phyloP scores from a whole-genome alignment of 2,888 invertebrate genomes.

The Monochamus alternatus region DNA sequence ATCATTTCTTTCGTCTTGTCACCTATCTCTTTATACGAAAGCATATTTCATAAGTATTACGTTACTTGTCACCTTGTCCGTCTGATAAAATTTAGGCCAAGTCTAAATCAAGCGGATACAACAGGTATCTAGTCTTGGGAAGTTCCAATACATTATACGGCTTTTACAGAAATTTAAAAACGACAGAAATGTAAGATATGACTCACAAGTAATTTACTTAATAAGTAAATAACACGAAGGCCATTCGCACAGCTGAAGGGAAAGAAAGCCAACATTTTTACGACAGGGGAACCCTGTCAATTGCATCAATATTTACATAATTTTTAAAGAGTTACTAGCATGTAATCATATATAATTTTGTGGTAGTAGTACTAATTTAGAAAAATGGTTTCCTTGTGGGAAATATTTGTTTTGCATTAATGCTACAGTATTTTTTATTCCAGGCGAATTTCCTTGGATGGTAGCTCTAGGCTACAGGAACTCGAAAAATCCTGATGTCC shows the following conservation, averaged over 20 bases:
- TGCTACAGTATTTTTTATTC: not conserved
- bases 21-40: not conserved
- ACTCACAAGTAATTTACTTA: conserved; percentile 5
- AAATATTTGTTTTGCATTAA: too few species aligned
- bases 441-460: conserved; percentile 88
- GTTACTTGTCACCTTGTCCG: conserved; percentile 13
- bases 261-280: not conserved
- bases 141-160: conserved; percentile 19
- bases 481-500: conserved; percentile 67
- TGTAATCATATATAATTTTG: too few species aligned
- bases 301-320: not conserved
- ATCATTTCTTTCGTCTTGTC: too few species aligned
- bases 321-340: too few species aligned
- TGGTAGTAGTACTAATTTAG: too few species aligned
- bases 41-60: not conserved
- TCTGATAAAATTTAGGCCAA: conserved; percentile 12
- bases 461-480: conserved; percentile 81
- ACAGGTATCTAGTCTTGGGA: conserved; percentile 3
- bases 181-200: not conserved
- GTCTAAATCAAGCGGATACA: conserved; percentile 28
- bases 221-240: conserved; percentile 20
- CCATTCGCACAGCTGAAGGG: not conserved
- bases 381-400: too few species aligned
- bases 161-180: conserved; percentile 16
- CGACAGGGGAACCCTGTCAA: not conserved